Percentiles rank a stretch among this genome's conserved stretches.
phyloP scores from a whole-genome alignment of 2,888 invertebrate species.

The Acronicta leporina region DNA sequence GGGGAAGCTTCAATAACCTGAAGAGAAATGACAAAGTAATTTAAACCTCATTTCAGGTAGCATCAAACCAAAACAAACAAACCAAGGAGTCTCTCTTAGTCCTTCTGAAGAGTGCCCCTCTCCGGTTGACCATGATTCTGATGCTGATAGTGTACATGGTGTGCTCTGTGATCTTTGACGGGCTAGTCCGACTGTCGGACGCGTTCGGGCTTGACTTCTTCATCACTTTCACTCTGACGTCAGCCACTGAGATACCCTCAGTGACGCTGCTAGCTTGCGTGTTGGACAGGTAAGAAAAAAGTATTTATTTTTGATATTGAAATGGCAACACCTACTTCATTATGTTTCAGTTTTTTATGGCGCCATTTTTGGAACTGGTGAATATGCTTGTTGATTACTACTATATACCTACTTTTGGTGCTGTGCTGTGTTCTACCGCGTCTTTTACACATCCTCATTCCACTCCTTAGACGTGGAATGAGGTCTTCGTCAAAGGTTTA shows the following conservation, averaged over 20 bases:
- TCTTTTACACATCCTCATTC: too few relatives aligned
- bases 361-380: too few relatives aligned
- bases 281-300: conserved; percentile 72
- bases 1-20: too few relatives aligned
- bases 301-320: too few relatives aligned
- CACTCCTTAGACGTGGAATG: too few relatives aligned
- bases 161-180: conserved; percentile 81
- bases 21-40: not conserved
- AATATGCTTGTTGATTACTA: too few relatives aligned
- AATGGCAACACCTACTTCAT: too few relatives aligned
- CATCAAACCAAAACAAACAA: conserved; percentile 62
- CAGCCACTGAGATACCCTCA: conserved; percentile 84
- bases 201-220: conserved; percentile 83
- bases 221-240: conserved; percentile 81
- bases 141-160: conserved; percentile 80
- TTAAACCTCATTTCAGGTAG: conserved; percentile 60
- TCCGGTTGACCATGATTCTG: conserved; percentile 71
- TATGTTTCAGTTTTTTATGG: too few relatives aligned
- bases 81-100: conserved; percentile 72
- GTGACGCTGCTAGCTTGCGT: conserved; percentile 77
- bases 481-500: too few relatives aligned
- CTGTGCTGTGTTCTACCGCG: too few relatives aligned
- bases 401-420: too few relatives aligned
- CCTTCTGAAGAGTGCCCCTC: conserved; percentile 69
- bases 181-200: conserved; percentile 83